Evolutionary conservation across 2,113 vertebrate species (phyloP).

Genomic region (Thinocorus orbignyianus): DNA sequence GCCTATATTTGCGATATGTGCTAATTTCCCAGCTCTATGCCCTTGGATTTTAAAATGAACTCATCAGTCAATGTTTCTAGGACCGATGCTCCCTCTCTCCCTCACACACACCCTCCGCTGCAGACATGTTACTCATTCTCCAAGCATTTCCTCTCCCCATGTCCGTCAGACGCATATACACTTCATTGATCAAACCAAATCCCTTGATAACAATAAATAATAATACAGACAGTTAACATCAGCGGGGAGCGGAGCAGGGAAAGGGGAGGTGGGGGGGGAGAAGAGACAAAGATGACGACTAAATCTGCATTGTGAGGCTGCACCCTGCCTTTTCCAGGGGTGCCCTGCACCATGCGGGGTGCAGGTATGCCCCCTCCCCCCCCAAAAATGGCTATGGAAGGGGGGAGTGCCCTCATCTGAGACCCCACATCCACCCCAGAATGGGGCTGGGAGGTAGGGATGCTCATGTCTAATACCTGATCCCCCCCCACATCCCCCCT

Average conservation of each 20-base stretch:
- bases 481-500: not conserved
- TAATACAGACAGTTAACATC: slow-evolving; percentile 51
- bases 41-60: slow-evolving; percentile 69
- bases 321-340: not conserved
- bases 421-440: rapidly evolving
- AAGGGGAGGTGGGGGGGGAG: too few species aligned
- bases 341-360: not conserved
- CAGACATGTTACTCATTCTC: slow-evolving; percentile 65
- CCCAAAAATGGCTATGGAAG: not conserved
- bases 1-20: slow-evolving; percentile 58
- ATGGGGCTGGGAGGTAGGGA: not conserved
- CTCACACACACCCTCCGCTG: slow-evolving; percentile 41
- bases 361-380: slow-evolving; percentile 16
- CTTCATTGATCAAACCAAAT: slow-evolving; percentile 61
- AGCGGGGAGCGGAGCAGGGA: not conserved
- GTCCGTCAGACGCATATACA: slow-evolving; percentile 47
- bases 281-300: slow-evolving; percentile 38
- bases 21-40: slow-evolving; percentile 66
- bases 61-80: slow-evolving; percentile 46
- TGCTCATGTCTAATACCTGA: not conserved
- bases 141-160: slow-evolving; percentile 51
- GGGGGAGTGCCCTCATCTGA: not conserved
- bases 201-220: slow-evolving; percentile 59
- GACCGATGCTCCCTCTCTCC: slow-evolving; percentile 28
- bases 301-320: slow-evolving; percentile 40